Conservation (phyloP, 2,113 vertebrate genomes). For the Neolamprologus fasciatus region DNA sequence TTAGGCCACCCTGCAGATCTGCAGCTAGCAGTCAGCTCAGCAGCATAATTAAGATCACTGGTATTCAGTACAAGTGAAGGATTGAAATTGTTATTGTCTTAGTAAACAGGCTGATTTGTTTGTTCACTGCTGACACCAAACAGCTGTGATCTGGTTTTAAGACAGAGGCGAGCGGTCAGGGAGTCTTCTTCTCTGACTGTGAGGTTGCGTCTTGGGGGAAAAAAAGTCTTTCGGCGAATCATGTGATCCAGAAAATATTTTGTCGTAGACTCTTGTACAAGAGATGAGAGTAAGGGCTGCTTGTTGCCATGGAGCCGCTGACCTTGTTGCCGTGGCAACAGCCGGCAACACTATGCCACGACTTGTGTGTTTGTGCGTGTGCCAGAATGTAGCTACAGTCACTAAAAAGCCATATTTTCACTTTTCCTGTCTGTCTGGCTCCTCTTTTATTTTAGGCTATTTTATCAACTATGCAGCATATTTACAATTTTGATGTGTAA, state of each 20-base stretch:
- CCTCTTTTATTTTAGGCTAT: not conserved
- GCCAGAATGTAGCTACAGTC: not conserved
- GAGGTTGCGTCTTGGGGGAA: not conserved
- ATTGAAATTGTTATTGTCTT: not conserved
- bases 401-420: not conserved
- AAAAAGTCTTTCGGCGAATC: not conserved
- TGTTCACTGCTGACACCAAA: not conserved
- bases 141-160: not conserved
- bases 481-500: not conserved
- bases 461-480: not conserved
- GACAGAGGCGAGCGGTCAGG: not conserved
- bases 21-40: not conserved
- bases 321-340: conserved; percentile 63
- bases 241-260: not conserved
- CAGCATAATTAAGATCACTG: not conserved
- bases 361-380: not conserved
- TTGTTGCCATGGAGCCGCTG: conserved; percentile 59
- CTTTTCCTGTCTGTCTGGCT: not conserved
- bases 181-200: not conserved
- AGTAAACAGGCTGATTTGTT: not conserved
- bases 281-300: conserved; percentile 9
- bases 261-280: not conserved
- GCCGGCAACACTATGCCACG: conserved; percentile 21
- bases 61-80: not conserved
- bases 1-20: not conserved